These are phyloP conservation scores for Meriones psammophilus DNA, from an alignment of 2,797 vertebrate genomes.

Conservation along the genomic window DNA sequence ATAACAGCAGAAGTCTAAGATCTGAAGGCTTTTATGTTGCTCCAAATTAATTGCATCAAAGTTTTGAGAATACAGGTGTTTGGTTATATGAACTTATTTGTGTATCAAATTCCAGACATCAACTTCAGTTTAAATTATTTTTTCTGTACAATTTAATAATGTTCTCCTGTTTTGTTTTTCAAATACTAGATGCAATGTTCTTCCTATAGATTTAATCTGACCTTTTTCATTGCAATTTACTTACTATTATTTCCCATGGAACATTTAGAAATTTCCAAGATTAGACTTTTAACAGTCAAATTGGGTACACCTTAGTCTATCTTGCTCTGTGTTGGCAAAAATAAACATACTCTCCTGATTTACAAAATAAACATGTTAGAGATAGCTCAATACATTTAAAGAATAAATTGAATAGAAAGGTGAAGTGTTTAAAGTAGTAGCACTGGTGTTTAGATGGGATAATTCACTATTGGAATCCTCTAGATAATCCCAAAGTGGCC, in stretches of 20 bases:
- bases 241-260: slow-evolving; percentile 41
- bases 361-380: slow-evolving; percentile 70
- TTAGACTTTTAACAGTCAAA: slow-evolving; percentile 8
- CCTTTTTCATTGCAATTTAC: slow-evolving; percentile 27
- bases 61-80: slow-evolving; percentile 11
- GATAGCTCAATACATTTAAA: slow-evolving; percentile 75
- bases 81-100: neutral
- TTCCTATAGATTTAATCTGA: slow-evolving; percentile 30
- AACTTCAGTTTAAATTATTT: slow-evolving; percentile 61
- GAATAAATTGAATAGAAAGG: slow-evolving; percentile 78
- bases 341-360: slow-evolving; percentile 63
- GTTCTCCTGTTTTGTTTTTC: slow-evolving; percentile 47
- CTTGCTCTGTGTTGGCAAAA: slow-evolving; percentile 66
- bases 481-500: slow-evolving; percentile 88
- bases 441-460: slow-evolving; percentile 83
- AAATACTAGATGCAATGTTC: slow-evolving; percentile 20
- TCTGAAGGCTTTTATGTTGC: neutral
- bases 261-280: slow-evolving; percentile 33
- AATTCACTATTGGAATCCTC: slow-evolving; percentile 86
- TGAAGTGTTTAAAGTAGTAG: slow-evolving; percentile 82
- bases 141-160: slow-evolving; percentile 56
- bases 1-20: neutral
- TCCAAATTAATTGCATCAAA: slow-evolving; percentile 4
- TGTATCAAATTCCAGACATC: slow-evolving; percentile 51
- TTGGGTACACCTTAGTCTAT: slow-evolving; percentile 59